phyloP scores from a whole-genome alignment of 1,140 invertebrate species.

The Anastatus disparis region DNA sequence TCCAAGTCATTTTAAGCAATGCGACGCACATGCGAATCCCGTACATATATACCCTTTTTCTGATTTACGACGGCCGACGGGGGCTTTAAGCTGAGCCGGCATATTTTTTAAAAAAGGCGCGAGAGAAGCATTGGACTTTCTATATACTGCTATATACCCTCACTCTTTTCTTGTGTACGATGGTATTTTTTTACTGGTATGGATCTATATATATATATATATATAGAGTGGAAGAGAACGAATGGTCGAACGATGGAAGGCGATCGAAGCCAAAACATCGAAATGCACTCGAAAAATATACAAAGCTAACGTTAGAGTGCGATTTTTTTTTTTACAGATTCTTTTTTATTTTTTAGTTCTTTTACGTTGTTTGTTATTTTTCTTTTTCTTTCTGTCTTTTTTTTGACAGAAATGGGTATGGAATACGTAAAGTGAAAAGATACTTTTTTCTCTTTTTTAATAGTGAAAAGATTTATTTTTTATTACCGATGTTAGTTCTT shows the following conservation, averaged over 20 bases:
- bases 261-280: slow-evolving; percentile 31
- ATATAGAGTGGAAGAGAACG: neutral
- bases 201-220: too few relatives aligned
- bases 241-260: slow-evolving; percentile 11
- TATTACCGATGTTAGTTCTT: too few relatives aligned
- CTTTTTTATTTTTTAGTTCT: neutral
- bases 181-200: too few relatives aligned
- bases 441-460: too few relatives aligned
- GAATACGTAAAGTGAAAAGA: too few relatives aligned
- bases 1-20: slow-evolving; percentile 1
- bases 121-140: too few relatives aligned
- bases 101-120: slow-evolving; percentile 42
- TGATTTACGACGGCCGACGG: slow-evolving; percentile 41
- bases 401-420: too few relatives aligned
- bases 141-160: too few relatives aligned
- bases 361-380: neutral
- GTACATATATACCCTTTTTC: too few relatives aligned
- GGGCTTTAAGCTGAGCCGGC: slow-evolving; percentile 39
- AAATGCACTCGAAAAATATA: slow-evolving; percentile 38
- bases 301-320: neutral
- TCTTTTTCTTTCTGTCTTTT: neutral
- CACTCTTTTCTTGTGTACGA: too few relatives aligned
- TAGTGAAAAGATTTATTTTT: too few relatives aligned
- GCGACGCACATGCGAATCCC: slow-evolving; percentile 25
- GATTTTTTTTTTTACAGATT: neutral